A percentile compares a stretch with the other conserved stretches of the same genome.
These are phyloP conservation scores for Myanophis thanlyinensis DNA, from an alignment of 2,113 vertebrate species.

Conservation along the genomic window DNA sequence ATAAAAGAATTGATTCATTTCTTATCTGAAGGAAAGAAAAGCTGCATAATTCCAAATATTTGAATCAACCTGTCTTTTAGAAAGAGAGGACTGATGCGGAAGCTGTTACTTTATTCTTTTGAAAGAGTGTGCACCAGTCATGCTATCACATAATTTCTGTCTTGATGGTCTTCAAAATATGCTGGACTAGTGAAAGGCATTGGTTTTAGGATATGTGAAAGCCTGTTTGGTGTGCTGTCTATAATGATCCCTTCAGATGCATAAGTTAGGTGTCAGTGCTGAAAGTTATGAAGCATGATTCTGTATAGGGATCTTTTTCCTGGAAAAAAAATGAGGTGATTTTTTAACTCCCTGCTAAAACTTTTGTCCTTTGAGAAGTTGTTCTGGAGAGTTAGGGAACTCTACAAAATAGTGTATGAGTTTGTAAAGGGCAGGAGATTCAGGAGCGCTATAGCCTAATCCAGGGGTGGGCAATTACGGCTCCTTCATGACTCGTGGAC, in stretches of 20 bases:
- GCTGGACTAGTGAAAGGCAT: neutral
- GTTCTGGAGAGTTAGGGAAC: neutral
- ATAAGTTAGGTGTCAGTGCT: neutral
- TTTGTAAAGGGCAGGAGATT: neutral
- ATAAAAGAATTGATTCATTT: neutral
- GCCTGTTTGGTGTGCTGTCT: neutral
- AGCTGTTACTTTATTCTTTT: neutral
- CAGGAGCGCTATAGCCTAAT: neutral
- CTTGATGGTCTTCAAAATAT: neutral
- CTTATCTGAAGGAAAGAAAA: neutral
- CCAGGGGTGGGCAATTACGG: too few species aligned
- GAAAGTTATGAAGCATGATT: neutral
- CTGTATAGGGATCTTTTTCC: neutral
- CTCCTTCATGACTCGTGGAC: too few species aligned
- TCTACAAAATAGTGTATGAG: neutral
- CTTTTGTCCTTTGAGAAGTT: neutral
- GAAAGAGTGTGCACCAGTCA: neutral
- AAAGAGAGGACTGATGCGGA: too few species aligned
- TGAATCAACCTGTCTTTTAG: neutral
- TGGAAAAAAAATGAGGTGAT: neutral
- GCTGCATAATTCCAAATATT: neutral
- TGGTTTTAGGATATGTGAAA: neutral
- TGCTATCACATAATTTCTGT: neutral
- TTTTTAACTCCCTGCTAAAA: neutral
- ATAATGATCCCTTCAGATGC: neutral